Conservation (phyloP, 2,888 invertebrate species). For the Timandra comae region DNA sequence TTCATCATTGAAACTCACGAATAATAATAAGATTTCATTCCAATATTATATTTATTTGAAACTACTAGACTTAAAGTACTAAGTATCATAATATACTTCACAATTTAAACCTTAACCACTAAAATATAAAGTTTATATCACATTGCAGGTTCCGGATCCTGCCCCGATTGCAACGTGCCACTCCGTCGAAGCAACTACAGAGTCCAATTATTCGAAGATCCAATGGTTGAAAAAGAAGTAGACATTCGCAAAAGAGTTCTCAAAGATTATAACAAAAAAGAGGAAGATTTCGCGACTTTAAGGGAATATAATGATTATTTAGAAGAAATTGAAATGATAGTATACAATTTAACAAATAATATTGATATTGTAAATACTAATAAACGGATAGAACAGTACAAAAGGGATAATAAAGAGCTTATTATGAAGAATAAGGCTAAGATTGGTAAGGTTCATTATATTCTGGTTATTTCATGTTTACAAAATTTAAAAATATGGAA, state of each 20-base stretch:
- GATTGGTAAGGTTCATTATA: constrained; percentile 68
- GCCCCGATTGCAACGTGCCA: constrained; percentile 94
- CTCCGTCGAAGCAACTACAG: constrained; percentile 93
- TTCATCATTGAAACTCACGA: no score
- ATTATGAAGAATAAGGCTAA: constrained; percentile 88
- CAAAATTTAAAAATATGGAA: no score
- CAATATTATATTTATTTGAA: no score
- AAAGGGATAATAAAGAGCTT: constrained; percentile 90
- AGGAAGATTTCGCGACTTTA: constrained; percentile 91
- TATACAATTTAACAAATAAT: constrained; percentile 93
- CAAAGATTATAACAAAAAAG: constrained; percentile 94
- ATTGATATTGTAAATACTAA: constrained; percentile 93
- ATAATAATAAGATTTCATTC: no score
- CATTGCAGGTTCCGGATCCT: constrained; percentile 92
- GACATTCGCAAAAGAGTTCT: constrained; percentile 93
- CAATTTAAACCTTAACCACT: no score
- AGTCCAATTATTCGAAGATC: constrained; percentile 97
- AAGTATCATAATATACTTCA: no score
- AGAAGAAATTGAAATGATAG: constrained; percentile 94
- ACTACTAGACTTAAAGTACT: no score
- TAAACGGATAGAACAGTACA: constrained; percentile 92
- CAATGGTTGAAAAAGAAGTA: constrained; percentile 97
- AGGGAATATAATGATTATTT: constrained; percentile 96
- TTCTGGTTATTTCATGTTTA: not conserved
- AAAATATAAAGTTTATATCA: no score